Evolutionary conservation across 2,888 invertebrate species (phyloP).

Genomic region (Gymnoscelis rufifasciata): DNA sequence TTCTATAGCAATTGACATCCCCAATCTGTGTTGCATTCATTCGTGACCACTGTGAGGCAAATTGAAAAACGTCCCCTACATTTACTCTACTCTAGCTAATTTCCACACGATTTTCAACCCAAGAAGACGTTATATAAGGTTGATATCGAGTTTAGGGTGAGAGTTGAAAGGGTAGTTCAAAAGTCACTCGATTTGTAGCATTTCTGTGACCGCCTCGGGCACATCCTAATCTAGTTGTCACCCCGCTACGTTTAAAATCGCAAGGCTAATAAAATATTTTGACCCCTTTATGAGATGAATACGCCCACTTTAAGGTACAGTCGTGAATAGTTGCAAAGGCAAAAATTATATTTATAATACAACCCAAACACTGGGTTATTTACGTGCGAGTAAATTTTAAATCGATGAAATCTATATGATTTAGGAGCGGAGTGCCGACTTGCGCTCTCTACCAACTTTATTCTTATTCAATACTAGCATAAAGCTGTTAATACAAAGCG

Average conservation of each 20-base stretch:
- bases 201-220: conserved; percentile 41
- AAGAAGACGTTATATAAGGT: conserved; percentile 12
- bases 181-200: conserved; percentile 49
- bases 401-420: too few relatives aligned
- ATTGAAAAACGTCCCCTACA: conserved; percentile 36
- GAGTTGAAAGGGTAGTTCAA: conserved; percentile 34
- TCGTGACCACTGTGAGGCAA: conserved; percentile 44
- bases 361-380: too few relatives aligned
- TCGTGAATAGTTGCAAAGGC: conserved; percentile 15
- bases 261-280: conserved; percentile 79
- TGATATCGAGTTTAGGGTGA: conserved; percentile 2
- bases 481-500: too few relatives aligned
- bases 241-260: conserved; percentile 74
- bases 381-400: too few relatives aligned
- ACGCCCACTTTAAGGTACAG: conserved; percentile 69
- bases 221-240: conserved; percentile 70
- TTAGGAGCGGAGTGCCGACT: too few relatives aligned
- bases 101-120: conserved; percentile 23
- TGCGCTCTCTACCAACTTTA: too few relatives aligned
- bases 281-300: conserved; percentile 77
- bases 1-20: conserved; percentile 36
- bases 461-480: too few relatives aligned
- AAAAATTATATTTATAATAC: too few relatives aligned
- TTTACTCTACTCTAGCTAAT: conserved; percentile 24
- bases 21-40: conserved; percentile 44